phyloP scores from a whole-genome alignment of 2,888 invertebrate genomes.

The Oxyteleia sp. region DNA sequence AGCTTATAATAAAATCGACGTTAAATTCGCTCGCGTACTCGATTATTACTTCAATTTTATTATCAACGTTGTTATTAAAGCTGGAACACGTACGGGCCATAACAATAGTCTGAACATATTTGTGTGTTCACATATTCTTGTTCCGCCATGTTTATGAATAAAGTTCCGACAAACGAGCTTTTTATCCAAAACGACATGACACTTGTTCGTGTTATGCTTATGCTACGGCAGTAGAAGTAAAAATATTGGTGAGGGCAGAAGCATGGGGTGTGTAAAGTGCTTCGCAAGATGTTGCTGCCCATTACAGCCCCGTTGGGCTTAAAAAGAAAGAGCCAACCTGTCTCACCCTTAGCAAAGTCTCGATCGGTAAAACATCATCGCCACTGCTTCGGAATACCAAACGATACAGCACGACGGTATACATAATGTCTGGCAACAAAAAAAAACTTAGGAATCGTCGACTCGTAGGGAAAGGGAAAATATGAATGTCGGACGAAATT shows the following conservation, averaged over 20 bases:
- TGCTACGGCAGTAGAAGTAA: slow-evolving; percentile 68
- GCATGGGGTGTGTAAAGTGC: slow-evolving; percentile 81
- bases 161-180: slow-evolving; percentile 75
- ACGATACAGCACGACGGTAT: slow-evolving; percentile 75
- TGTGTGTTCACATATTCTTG: slow-evolving; percentile 72
- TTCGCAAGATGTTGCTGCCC: slow-evolving; percentile 85
- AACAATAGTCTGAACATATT: slow-evolving; percentile 70
- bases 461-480: slow-evolving; percentile 21
- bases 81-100: slow-evolving; percentile 62
- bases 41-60: slow-evolving; percentile 47
- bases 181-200: slow-evolving; percentile 75
- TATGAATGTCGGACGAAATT: slow-evolving; percentile 43
- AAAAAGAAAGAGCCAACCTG: slow-evolving; percentile 74
- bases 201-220: slow-evolving; percentile 75
- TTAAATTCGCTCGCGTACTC: background rate
- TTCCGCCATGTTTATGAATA: slow-evolving; percentile 74
- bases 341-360: slow-evolving; percentile 71
- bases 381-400: slow-evolving; percentile 83
- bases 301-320: slow-evolving; percentile 83
- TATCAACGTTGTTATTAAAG: slow-evolving; percentile 53
- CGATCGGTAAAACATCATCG: slow-evolving; percentile 84
- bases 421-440: slow-evolving; percentile 66
- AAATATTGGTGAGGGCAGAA: slow-evolving; percentile 75
- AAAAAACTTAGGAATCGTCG: slow-evolving; percentile 32
- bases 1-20: background rate